Percentiles rank a stretch among this genome's conserved stretches.
Evolutionary conservation across 2,888 invertebrate species (phyloP).

Genomic region (Drosophila algonquin): DNA sequence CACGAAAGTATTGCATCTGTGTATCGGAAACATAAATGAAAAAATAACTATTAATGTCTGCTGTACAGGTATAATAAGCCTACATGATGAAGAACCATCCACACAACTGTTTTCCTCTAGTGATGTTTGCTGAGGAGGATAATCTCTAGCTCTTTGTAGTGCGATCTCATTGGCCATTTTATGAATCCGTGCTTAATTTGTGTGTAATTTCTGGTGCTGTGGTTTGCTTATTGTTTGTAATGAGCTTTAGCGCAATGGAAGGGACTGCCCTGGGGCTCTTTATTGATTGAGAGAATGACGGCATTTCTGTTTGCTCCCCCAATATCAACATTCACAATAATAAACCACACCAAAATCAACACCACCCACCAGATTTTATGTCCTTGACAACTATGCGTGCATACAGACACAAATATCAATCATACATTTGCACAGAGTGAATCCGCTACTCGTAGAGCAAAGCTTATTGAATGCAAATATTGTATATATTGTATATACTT

Average conservation of each 20-base stretch:
- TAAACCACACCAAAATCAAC: conserved; percentile 4
- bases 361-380: conserved; percentile 20
- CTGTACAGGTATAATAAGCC: no score
- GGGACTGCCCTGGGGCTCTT: conserved; percentile 8
- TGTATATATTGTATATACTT: no score
- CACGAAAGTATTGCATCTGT: no score
- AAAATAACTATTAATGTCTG: no score
- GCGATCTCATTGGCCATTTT: background rate
- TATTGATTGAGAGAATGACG: conserved; percentile 22
- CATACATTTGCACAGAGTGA: background rate
- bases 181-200: background rate
- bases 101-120: no score
- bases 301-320: background rate
- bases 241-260: conserved; percentile 21
- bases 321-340: background rate
- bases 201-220: background rate
- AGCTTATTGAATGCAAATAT: background rate
- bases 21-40: no score
- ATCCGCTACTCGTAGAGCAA: no score
- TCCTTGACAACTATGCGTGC: conserved; percentile 28
- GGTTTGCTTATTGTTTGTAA: conserved; percentile 38
- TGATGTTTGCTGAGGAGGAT: background rate
- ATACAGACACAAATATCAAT: conserved; percentile 6
- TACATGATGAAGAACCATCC: no score
- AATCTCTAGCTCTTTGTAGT: background rate